phyloP scores from a whole-genome alignment of 2,113 vertebrate species.

The Corythornis madagascariensis region DNA sequence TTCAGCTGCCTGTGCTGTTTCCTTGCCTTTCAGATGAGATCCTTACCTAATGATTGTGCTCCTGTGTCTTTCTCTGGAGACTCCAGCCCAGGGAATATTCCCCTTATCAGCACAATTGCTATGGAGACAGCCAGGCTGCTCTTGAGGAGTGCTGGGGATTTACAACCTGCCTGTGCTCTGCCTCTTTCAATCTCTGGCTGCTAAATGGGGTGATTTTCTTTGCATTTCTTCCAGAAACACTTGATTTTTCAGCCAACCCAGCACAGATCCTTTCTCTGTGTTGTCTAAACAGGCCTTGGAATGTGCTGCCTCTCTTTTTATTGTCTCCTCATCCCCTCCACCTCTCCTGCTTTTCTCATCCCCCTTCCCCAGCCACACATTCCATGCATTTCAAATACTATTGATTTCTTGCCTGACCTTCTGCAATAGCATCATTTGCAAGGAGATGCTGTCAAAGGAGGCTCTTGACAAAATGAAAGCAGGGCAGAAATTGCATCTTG shows the following conservation, averaged over 20 bases:
- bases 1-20: background rate
- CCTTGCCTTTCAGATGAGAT: slow-evolving; percentile 16
- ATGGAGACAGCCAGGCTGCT: slow-evolving; percentile 65
- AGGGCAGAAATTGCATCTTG: background rate
- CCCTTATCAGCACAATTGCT: slow-evolving; percentile 65
- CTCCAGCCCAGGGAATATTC: slow-evolving; percentile 52
- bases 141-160: slow-evolving; percentile 42
- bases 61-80: slow-evolving; percentile 25
- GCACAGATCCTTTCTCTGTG: background rate
- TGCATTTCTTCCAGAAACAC: slow-evolving; percentile 34
- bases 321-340: background rate
- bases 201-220: slow-evolving; percentile 12
- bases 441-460: background rate
- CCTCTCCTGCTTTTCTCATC: slow-evolving; percentile 1
- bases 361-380: background rate
- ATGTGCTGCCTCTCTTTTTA: background rate
- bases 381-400: slow-evolving; percentile 29
- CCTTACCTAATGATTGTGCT: slow-evolving; percentile 4
- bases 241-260: background rate
- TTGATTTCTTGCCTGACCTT: slow-evolving; percentile 63
- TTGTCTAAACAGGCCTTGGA: background rate
- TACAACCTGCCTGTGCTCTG: slow-evolving; percentile 23
- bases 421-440: background rate
- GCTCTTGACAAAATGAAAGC: background rate
- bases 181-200: slow-evolving; percentile 1